These are phyloP conservation scores for Clarias macrocephalus DNA, from an alignment of 2,113 vertebrate species.

Conservation along the genomic window DNA sequence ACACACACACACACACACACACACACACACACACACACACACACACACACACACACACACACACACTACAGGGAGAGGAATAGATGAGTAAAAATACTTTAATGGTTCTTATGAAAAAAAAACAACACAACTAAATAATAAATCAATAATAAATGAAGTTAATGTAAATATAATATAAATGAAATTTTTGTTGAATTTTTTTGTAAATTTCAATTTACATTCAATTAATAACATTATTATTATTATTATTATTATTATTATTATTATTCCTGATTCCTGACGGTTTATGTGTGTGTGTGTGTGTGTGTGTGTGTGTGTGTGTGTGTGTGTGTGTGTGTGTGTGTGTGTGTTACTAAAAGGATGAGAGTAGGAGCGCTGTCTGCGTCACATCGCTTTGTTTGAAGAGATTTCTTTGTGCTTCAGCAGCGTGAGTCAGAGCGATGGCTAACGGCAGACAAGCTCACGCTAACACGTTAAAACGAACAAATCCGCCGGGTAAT, in stretches of 20 bases:
- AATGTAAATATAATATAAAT: background rate
- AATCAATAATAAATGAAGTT: background rate
- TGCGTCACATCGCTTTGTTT: background rate
- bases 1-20: background rate
- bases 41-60: background rate
- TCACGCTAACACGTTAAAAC: background rate
- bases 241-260: no score
- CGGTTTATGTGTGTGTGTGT: background rate
- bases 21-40: slow-evolving; percentile 10
- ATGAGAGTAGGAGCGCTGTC: background rate
- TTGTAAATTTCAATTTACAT: background rate
- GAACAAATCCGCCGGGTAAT: background rate
- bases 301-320: background rate
- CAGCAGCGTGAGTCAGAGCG: slow-evolving; percentile 1
- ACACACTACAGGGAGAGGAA: background rate
- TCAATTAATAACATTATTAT: background rate
- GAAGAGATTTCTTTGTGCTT: background rate
- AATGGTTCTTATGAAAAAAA: no score
- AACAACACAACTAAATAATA: background rate
- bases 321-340: background rate
- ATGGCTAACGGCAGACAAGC: background rate
- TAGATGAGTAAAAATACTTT: background rate
- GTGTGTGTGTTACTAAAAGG: background rate
- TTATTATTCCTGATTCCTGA: background rate
- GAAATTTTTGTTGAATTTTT: background rate